Evolutionary conservation across 2,113 vertebrate genomes (phyloP), one percentile per base, ranked within the genome.

Genomic region (Neolamprologus fasciatus): DNA sequence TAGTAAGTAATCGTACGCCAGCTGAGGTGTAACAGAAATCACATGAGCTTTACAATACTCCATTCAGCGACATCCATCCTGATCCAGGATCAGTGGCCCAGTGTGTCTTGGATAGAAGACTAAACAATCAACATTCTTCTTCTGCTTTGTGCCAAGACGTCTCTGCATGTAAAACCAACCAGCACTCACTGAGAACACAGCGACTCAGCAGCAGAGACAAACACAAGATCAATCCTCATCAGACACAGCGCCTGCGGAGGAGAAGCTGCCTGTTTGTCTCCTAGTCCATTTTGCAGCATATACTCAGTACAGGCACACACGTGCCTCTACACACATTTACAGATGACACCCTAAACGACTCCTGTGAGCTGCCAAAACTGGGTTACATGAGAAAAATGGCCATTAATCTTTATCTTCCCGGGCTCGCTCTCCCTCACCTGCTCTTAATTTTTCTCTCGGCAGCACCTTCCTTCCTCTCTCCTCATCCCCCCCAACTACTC

Each of bases 361-460:
- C 68, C 57, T 3, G 88, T 84, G 87, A 83, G 54, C 87, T 89
- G 89, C 82, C 92, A 92, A 87, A 91, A 28, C 45, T 82, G 82
- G 80, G 78, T 80, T 85, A 87, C 53, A 82, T 2, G 61, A 89
- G 81, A 26, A 76, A 82, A 93, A 73, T 47, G 35, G 79, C 51
- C 87, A 93, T 94, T 94, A 89, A 94, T 95, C 94, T 92, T 92
- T 47, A 91, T 95, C 84, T 87, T 76, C 53, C 53, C n/a, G 21
- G 40, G 37, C 83, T 28, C 28, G 6, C 85, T 88, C 76, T 53
- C 9, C 23, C 51, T 89, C 89, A 86, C 63, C 76, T 19, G 40
- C 42, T 87, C 35, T 53, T 83, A 73, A 54, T 68, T 63, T 90
- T 88, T 79, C 84, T 84, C 84, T 35, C 35, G 21, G 83, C 83